Base-by-base conservation (phyloP, 2,113 vertebrate genomes). In the Herpailurus yagouaroundi region DNA sequence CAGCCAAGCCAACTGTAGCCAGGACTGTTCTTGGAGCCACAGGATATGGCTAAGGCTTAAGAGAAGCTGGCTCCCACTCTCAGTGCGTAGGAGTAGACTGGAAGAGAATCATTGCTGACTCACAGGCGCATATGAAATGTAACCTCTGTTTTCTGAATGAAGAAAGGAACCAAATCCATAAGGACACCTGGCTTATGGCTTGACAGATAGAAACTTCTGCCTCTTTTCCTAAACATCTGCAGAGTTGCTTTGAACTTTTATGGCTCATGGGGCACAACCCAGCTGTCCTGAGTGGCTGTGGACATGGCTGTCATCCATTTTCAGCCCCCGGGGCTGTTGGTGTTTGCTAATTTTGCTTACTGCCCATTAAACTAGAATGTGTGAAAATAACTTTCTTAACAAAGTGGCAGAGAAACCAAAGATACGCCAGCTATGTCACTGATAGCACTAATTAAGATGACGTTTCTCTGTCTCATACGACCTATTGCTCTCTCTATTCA, bases 351-450 rank as follows among this genome's bases (percentile, higher is more conserved):
- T 64, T 64, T 41, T 89, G 19, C 50, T 92, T 69, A 29, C 5
- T 79, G 9, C 18, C 7, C 36, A 36, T 27, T 52, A 86, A 92
- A 18, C 48, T 76, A 45, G 18, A 52, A 36, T 69, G 57, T 69
- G 73, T 48, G 57, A 63, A 74, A 89, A 93, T 85, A 81, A 83
- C 38, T 91, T 80, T 84, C 82, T 88, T 71, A 25, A 95, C 60
- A 29, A 88, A 86, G 68, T 31, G 18, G 41, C 23, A 55, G 19
- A 71, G 69, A 52, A 73, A 12, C 31, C 33, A 63, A 23, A 73
- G 15, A 48, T 48, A 1, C 5, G 77, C 52, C 63, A 64, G 52
- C 60, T 29, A 25, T 57, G 55, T 60, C 48, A 31, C 69, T 31
- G 31, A 25, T 3, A 45, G 12, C 13, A 7, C 14, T 52, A 83